phyloP scores from a whole-genome alignment of 2,888 invertebrate genomes.

The Teleiodes luculella region DNA sequence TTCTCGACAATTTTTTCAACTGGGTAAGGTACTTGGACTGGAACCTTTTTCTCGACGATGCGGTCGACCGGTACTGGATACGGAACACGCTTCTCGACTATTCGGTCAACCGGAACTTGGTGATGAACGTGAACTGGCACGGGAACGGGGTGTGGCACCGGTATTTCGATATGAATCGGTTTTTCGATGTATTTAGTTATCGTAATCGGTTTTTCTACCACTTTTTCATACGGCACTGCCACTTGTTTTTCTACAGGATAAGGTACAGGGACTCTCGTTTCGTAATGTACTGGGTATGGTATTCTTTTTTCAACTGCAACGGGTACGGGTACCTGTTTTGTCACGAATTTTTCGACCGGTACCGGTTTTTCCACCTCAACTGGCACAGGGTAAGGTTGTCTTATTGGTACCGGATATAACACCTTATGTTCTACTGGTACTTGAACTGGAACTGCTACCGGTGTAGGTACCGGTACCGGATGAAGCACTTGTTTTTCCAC shows the following conservation, averaged over 20 bases:
- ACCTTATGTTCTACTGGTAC: slow-evolving; percentile 60
- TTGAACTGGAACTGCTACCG: slow-evolving; percentile 59
- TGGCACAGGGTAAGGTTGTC: slow-evolving; percentile 61
- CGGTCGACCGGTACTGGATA: slow-evolving; percentile 66
- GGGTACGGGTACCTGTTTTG: slow-evolving; percentile 67
- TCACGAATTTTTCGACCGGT: slow-evolving; percentile 55
- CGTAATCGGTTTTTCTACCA: slow-evolving; percentile 76
- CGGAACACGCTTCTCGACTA: slow-evolving; percentile 70
- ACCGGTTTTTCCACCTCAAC: slow-evolving; percentile 67
- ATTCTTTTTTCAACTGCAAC: slow-evolving; percentile 74
- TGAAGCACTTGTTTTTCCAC: slow-evolving; percentile 72
- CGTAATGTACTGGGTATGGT: slow-evolving; percentile 65
- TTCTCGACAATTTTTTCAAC: slow-evolving; percentile 70
- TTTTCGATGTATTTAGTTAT: slow-evolving; percentile 68
- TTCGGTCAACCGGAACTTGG: slow-evolving; percentile 73
- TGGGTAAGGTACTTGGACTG: slow-evolving; percentile 63
- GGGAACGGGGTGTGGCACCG: slow-evolving; percentile 58
- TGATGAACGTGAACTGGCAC: slow-evolving; percentile 59
- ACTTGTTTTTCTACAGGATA: slow-evolving; percentile 65
- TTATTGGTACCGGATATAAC: slow-evolving; percentile 56
- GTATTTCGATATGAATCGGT: slow-evolving; percentile 62
- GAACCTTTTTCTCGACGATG: slow-evolving; percentile 69
- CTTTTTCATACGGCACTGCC: slow-evolving; percentile 66
- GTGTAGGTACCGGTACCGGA: slow-evolving; percentile 61
- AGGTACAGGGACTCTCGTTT: slow-evolving; percentile 69